Base-by-base conservation (phyloP, 2,888 invertebrate species). In the Boloria euphrosyne region DNA sequence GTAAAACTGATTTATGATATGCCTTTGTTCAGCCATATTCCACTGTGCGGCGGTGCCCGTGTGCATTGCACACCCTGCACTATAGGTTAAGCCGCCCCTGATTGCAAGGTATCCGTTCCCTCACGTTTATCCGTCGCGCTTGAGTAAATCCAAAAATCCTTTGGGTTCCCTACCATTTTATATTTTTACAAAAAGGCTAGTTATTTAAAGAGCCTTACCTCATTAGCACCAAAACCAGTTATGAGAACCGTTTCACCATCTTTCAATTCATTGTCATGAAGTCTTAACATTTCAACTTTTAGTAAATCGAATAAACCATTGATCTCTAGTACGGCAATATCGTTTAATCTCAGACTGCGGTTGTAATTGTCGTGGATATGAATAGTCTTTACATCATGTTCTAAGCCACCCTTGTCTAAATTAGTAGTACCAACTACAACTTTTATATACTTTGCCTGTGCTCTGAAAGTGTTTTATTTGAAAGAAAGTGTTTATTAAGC, bases 221-320 rank as follows among this genome's bases (percentile, higher is more conserved):
- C 68, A 59, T 75, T 63, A 31, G 91, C 87, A 27, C 91, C 91
- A 74, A 90, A 92, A 55, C 91, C 91, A 18, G 85, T 74, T 65
- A 91, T 73, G 66, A 78, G 71, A 0, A 92, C 78, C 1, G 74
- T 64, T 66, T 89, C 86, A n/a, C 80, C 81, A 80, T 87, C 86
- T 16, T 62, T 27, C 13, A 90, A 66, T n/a, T 76, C 58, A 4
- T 75, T 71, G 57, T 76, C 64, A 52, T 77, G 66, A 14, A 89
- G 47, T 57, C 74, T 69, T 47, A 91, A 69, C 58, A 83, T 72
- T 47, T 77, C 69, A 27, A 83, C 78, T 50, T 73, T 57, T 17
- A 77, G 57, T 22, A 76, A 75, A 75, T 89, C 77, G 65, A 92
- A 88, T 4, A 71, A 58, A 13, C 74, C 76, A 14, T 70, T 78